Conservation (phyloP, 2,113 vertebrate genomes). For the Narcine bancroftii region DNA sequence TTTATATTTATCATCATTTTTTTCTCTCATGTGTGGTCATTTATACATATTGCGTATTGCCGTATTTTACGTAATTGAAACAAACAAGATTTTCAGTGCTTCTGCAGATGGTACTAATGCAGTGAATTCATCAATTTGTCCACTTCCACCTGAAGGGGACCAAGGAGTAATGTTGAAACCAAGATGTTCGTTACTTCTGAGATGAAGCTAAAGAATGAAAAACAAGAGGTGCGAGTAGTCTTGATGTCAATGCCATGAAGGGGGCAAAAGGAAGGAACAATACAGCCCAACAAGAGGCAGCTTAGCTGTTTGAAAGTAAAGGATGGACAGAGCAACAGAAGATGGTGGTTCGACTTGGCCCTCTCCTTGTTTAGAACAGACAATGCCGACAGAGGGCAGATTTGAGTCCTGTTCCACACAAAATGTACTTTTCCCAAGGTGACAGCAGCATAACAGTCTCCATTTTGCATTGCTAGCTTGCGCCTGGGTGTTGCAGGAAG, state of each 20-base stretch:
- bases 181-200: not conserved
- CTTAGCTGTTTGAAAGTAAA: not conserved
- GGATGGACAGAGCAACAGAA: not conserved
- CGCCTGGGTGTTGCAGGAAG: not conserved
- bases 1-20: too few relatives aligned
- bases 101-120: too few relatives aligned
- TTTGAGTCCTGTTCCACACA: not conserved
- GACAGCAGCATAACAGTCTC: not conserved
- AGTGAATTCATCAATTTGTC: too few relatives aligned
- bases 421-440: constrained; percentile 23
- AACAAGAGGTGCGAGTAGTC: not conserved
- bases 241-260: not conserved
- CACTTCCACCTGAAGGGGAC: not conserved
- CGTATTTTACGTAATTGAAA: too few relatives aligned
- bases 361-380: not conserved
- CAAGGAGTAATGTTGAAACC: not conserved
- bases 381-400: not conserved
- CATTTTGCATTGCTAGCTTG: not conserved
- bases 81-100: too few relatives aligned
- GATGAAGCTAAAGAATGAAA: not conserved
- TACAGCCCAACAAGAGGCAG: too few relatives aligned
- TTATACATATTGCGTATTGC: too few relatives aligned
- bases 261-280: too few relatives aligned
- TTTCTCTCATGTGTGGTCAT: too few relatives aligned
- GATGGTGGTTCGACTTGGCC: not conserved